These are phyloP conservation scores for Peromyscus nudipes DNA, from an alignment of 2,797 vertebrate genomes.

Conservation along the genomic window DNA sequence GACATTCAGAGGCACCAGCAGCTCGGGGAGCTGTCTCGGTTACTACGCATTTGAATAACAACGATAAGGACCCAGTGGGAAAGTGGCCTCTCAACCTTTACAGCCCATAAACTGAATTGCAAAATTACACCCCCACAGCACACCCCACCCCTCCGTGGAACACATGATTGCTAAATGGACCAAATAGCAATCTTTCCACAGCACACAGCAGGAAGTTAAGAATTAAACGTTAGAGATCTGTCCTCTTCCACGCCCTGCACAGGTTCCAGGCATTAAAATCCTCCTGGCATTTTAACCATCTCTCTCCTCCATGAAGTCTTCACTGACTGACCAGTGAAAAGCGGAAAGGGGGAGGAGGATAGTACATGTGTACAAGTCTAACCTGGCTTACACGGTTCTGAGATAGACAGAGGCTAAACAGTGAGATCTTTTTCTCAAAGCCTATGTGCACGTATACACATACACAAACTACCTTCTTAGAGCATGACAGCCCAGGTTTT, in stretches of 20 bases:
- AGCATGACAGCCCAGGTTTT: background rate
- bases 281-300: background rate
- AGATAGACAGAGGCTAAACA: background rate
- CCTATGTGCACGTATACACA: background rate
- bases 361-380: background rate
- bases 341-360: too few relatives aligned
- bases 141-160: background rate
- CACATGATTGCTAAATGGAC: background rate
- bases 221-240: background rate
- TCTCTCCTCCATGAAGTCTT: background rate
- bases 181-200: background rate
- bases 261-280: background rate
- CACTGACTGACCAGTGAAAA: background rate
- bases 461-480: background rate
- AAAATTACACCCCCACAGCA: background rate
- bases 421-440: background rate
- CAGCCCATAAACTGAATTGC: background rate
- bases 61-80: background rate
- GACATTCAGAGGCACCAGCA: background rate
- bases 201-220: background rate
- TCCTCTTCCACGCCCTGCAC: background rate
- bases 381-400: background rate
- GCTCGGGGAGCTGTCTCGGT: background rate
- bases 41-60: background rate
- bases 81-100: background rate